A percentile compares a stretch with the other conserved stretches of the same genome.
phyloP scores from a whole-genome alignment of 2,797 vertebrate genomes.

The Poeciliopsis infans region DNA sequence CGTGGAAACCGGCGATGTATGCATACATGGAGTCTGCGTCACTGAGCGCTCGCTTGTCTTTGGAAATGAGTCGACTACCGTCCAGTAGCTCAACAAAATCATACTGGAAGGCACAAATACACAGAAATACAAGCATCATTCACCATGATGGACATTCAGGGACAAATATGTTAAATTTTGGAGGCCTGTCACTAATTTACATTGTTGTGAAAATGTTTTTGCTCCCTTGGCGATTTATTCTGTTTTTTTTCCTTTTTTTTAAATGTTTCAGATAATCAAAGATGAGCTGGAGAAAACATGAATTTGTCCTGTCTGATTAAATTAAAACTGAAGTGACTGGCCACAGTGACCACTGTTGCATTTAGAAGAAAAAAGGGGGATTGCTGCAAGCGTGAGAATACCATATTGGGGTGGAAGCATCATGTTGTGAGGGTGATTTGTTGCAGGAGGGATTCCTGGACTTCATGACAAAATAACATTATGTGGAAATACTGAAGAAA shows the following conservation, averaged over 20 bases:
- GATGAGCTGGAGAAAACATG: too few species aligned
- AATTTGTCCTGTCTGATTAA: too few species aligned
- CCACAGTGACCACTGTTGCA: neutral
- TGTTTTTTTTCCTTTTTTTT: too few species aligned
- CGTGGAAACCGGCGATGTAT: constrained; percentile 1
- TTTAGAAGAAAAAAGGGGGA: neutral
- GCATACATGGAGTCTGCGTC: constrained; percentile 30
- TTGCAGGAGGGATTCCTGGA: neutral
- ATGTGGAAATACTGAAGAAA: too few species aligned
- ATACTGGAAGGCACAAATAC: constrained; percentile 80
- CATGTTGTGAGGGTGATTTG: neutral
- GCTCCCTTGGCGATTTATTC: too few species aligned
- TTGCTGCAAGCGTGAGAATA: neutral
- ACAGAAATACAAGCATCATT: neutral
- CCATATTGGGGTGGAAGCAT: neutral
- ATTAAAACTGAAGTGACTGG: neutral
- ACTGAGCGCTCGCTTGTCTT: constrained; percentile 89
- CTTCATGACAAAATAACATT: neutral
- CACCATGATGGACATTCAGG: neutral
- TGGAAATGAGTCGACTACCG: constrained; percentile 91
- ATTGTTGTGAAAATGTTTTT: too few species aligned
- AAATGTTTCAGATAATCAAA: too few species aligned
- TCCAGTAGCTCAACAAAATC: constrained; percentile 97
- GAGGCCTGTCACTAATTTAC: neutral
- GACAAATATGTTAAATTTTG: neutral